Conservation (phyloP, 2,797 vertebrate genomes). For the Bovichtus variegatus region DNA sequence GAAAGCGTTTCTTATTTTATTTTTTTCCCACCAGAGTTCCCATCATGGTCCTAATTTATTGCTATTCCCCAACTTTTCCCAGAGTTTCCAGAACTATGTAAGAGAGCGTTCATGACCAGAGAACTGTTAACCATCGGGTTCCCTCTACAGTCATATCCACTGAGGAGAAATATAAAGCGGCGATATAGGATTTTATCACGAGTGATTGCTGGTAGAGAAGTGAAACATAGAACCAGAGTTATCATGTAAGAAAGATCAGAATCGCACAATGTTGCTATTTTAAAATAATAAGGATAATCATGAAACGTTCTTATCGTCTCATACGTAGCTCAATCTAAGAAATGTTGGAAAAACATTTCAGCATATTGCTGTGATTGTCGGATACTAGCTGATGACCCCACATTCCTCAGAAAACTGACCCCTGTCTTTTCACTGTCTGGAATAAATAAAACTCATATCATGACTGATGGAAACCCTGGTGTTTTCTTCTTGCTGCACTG, state of each 20-base stretch:
- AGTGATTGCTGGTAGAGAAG: too few species aligned
- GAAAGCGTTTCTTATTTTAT: slow-evolving; percentile 16
- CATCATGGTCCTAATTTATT: slow-evolving; percentile 3
- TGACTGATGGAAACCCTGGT: slow-evolving; percentile 47
- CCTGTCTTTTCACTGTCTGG: not conserved
- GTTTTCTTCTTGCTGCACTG: not conserved
- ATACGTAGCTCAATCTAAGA: too few species aligned
- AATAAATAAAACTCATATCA: not conserved
- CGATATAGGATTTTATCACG: fast-evolving
- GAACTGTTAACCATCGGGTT: not conserved
- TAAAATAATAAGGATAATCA: too few species aligned
- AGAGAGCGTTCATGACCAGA: not conserved
- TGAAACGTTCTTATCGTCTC: too few species aligned
- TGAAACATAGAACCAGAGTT: too few species aligned
- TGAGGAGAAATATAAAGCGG: not conserved
- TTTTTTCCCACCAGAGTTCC: slow-evolving; percentile 46
- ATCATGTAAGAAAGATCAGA: too few species aligned
- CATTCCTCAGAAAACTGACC: not conserved
- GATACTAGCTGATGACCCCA: not conserved
- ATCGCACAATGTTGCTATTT: too few species aligned
- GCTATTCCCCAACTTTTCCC: not conserved
- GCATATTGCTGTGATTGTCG: too few species aligned
- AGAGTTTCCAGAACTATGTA: not conserved
- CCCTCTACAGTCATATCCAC: not conserved
- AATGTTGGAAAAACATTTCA: not conserved